Base-by-base conservation (phyloP, 2,888 invertebrate species). In the Erannis defoliaria region DNA sequence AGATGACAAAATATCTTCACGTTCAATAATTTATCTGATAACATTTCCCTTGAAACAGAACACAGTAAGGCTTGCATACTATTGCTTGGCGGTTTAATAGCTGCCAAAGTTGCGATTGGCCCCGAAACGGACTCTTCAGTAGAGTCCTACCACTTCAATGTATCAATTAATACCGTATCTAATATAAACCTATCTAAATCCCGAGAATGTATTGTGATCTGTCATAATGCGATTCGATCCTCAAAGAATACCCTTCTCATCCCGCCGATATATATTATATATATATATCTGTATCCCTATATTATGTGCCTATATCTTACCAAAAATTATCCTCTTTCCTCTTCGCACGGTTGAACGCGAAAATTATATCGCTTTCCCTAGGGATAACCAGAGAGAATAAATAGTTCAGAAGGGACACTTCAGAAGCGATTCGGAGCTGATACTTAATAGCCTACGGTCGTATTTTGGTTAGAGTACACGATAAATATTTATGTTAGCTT, bases 291-390 rank as follows among this genome's bases (percentile, higher is more conserved):
- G 23, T 50, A 23, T 50, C 4, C 23, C 37, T 35, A 19, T 33
- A 35, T 50, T n/a, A 35, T 21, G 35, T 35, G 35, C 26, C 26
- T 50, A 50, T 50, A 50, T 35, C 6, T 50, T 31, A 31, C 40
- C 55, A 55, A 50, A 67, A 65, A 68, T 64, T 64, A 68, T 66
- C 55, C 46, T 49, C 55, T 56, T 63, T 63, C 12, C 46, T 55
- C 56, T 23, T 43, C 49, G 68, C 65, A 59, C 68, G 64, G 59
- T 56, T 65, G 61, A 54, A 21, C 57, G 40, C 56, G 48, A 59
- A 64, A 64, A 66, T 66, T 62, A 66, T 66, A 62, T 66, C 33
- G 46, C 21, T 10, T 26, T 40, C 50, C 19, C 43, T 0, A n/a
- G 55, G 40, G 31, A 55, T 21, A 43, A 1, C 9, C 42, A 0